These are phyloP conservation scores for Polypedilum pembai DNA, from an alignment of 1,140 invertebrate species.

Conservation along the genomic window DNA sequence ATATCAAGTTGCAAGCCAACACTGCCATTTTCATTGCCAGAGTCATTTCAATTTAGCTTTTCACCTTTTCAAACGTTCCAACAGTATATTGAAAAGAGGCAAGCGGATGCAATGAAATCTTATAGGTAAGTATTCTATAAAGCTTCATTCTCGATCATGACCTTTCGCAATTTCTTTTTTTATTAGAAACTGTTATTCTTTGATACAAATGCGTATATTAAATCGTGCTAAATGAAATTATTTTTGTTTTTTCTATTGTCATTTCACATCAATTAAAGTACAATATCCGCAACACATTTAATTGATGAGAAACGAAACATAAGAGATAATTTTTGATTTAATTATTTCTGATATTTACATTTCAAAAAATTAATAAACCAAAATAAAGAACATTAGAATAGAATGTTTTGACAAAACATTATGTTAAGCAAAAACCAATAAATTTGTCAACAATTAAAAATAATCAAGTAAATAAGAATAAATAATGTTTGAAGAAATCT, in stretches of 20 bases:
- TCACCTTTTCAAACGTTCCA: conserved; percentile 39
- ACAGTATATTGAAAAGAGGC: conserved; percentile 41
- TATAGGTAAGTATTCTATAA: conserved; percentile 38
- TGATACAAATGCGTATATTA: background rate
- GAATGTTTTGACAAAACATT: no score
- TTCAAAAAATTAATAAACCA: no score
- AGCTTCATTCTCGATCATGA: background rate
- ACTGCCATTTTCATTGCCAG: conserved; percentile 39
- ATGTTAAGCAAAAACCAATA: no score
- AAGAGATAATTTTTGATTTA: no score
- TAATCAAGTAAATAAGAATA: no score
- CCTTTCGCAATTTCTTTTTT: background rate
- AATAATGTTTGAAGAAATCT: no score
- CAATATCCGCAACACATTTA: no score
- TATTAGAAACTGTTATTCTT: background rate
- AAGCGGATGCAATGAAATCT: conserved; percentile 41
- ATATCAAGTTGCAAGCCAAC: conserved; percentile 41
- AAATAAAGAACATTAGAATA: no score
- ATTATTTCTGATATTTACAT: no score
- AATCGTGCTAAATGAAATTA: background rate
- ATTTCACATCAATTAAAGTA: background rate
- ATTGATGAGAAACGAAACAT: no score
- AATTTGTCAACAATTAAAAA: no score
- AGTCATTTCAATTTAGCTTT: conserved; percentile 33
- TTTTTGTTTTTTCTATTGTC: background rate